These are phyloP conservation scores for Pollenia amentaria DNA, from an alignment of 2,888 invertebrate genomes.

Conservation along the genomic window DNA sequence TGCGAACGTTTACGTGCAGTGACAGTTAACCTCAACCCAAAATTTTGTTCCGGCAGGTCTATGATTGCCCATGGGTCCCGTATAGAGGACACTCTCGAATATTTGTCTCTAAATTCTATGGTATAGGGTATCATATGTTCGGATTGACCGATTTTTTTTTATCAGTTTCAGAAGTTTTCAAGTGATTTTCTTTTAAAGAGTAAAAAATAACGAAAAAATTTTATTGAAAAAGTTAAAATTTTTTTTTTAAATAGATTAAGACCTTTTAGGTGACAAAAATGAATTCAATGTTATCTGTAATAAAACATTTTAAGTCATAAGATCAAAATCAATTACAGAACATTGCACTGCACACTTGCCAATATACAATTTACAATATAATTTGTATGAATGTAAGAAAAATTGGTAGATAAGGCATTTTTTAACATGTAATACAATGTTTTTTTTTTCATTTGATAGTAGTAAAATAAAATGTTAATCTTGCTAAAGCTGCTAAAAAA, in stretches of 20 bases:
- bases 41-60: too few species aligned
- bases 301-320: conserved; percentile 43
- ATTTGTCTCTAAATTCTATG: too few species aligned
- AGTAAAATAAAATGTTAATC: background rate
- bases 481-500: background rate
- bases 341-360: conserved; percentile 47
- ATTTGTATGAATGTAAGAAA: background rate
- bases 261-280: conserved; percentile 42
- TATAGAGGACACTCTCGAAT: too few species aligned
- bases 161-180: background rate
- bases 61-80: too few species aligned
- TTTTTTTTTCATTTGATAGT: background rate
- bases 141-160: too few species aligned
- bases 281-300: conserved; percentile 33
- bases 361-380: conserved; percentile 8
- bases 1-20: too few species aligned
- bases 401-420: conserved; percentile 28
- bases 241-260: conserved; percentile 3
- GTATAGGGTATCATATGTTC: too few species aligned
- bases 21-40: too few species aligned
- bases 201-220: conserved; percentile 4
- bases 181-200: background rate
- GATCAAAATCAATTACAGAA: conserved; percentile 55
- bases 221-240: background rate
- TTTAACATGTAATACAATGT: conserved; percentile 48